phyloP scores from a whole-genome alignment of 2,888 invertebrate species.

The Drosophila seclusa region DNA sequence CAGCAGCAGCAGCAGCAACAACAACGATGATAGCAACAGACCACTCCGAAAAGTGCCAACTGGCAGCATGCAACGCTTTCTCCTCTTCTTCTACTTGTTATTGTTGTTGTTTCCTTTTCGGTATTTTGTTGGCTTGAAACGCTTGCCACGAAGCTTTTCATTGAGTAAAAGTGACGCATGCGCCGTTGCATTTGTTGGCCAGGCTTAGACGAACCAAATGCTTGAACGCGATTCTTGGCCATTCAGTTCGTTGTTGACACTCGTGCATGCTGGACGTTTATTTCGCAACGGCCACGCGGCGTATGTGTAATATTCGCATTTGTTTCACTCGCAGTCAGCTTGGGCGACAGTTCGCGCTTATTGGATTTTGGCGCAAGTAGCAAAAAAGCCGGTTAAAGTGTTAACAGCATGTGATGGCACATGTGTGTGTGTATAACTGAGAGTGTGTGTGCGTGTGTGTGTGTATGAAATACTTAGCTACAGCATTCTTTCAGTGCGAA shows the following conservation, averaged over 20 bases:
- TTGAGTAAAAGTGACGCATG: conserved; percentile 75
- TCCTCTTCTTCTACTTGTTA: not conserved
- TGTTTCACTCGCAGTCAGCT: conserved; percentile 1
- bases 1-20: conserved; percentile 12
- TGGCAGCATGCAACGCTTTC: conserved; percentile 27
- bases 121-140: conserved; percentile 63
- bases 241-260: conserved; percentile 72
- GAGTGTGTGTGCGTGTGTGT: conserved; percentile 4
- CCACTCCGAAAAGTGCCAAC: conserved; percentile 57
- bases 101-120: conserved; percentile 35
- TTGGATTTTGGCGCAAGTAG: conserved; percentile 71
- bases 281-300: conserved; percentile 45
- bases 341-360: conserved; percentile 50
- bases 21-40: conserved; percentile 24
- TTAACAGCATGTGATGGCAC: conserved; percentile 28
- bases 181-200: conserved; percentile 25
- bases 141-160: conserved; percentile 65
- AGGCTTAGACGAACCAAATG: conserved; percentile 2
- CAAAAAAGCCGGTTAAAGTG: conserved; percentile 73
- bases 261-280: conserved; percentile 60
- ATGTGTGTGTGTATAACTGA: conserved; percentile 6
- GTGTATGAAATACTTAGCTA: conserved; percentile 36
- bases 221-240: conserved; percentile 12
- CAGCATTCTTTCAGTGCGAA: conserved; percentile 34
- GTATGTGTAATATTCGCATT: conserved; percentile 45